Base-by-base conservation (phyloP, 2,113 vertebrate genomes). In the Pseudois nayaur region DNA sequence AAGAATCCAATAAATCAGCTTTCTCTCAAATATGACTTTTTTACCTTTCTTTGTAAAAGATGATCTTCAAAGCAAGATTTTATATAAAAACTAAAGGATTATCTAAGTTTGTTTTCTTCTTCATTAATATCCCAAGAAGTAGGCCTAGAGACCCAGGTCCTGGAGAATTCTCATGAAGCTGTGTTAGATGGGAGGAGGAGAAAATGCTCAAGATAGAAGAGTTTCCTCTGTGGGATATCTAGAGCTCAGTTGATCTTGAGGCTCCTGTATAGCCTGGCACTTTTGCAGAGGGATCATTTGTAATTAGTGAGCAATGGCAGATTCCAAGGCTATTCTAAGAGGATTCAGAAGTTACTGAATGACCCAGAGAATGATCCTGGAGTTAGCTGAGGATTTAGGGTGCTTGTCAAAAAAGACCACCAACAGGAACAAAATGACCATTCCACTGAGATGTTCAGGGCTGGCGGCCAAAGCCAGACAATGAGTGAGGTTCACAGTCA, bases 1-100 rank as follows among this genome's bases (percentile, higher is more conserved):
- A 96, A 88, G 11, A 88, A 83, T 36, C 82, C 6, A 40, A 60
- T 87, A 64, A 79, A 93, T 85, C 52, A 97, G 17, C 17, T 71
- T 71, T 87, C 25, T 81, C 21, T 84, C 31, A 36, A 54, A 2
- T 29, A 88, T 78, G 31, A 87, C 21, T 21, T 86, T 91, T 9
- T 79, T 57, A 93, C 1, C 7, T 90, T 86, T 14, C 40, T 93
- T 88, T 88, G 0, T 93, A 83, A 93, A 95, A 89, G 23, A 90
- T 14, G 43, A 1, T 87, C 5, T 76, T 87, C 9, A 97, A 97
- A 87, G 19, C 6, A 91, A 74, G 10, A 3, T 8, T 91, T 87
- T 86, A 64, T 85, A 36, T 14, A 71, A 90, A 94, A 15, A 71
- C 8, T 79, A 76, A 55, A 94, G 17, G 17, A 87, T 76, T 67